Percentiles rank a stretch among this genome's conserved stretches.
Evolutionary conservation across 2,113 vertebrate species (phyloP).

Genomic region (Hippoglossus stenolepis): DNA sequence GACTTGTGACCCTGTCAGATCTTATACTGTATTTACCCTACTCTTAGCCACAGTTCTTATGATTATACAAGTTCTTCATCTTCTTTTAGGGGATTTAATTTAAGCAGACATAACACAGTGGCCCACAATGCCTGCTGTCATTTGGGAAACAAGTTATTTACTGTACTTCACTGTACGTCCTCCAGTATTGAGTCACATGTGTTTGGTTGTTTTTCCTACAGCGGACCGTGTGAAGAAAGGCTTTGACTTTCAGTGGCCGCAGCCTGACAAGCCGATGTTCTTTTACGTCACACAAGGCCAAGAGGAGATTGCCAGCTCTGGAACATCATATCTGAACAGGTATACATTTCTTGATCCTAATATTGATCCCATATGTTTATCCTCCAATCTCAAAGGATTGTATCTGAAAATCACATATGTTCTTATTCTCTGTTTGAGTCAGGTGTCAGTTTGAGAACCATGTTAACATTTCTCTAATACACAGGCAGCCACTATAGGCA

Average conservation of each 20-base stretch:
- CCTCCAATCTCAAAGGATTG: neutral
- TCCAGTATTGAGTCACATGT: neutral
- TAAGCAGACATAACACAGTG: too few species aligned
- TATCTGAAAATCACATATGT: neutral
- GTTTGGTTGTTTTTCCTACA: slow-evolving; percentile 43
- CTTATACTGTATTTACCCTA: too few species aligned
- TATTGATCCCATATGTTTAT: neutral
- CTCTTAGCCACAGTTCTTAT: too few species aligned
- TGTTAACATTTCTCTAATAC: neutral
- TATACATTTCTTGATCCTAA: slow-evolving; percentile 44
- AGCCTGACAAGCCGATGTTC: slow-evolving; percentile 97
- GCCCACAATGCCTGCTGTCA: too few species aligned
- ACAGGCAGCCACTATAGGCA: neutral
- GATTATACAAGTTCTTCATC: too few species aligned
- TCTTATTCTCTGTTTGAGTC: neutral
- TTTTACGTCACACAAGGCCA: slow-evolving; percentile 97
- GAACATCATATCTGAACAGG: slow-evolving; percentile 96
- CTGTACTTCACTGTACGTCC: neutral
- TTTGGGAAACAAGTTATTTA: neutral
- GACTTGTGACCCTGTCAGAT: too few species aligned
- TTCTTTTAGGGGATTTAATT: too few species aligned
- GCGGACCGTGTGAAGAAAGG: slow-evolving; percentile 94
- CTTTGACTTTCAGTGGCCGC: slow-evolving; percentile 97
- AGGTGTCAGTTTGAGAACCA: neutral
- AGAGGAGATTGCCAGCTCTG: slow-evolving; percentile 96